phyloP scores from a whole-genome alignment of 2,113 vertebrate genomes.

The Pionites leucogaster region DNA sequence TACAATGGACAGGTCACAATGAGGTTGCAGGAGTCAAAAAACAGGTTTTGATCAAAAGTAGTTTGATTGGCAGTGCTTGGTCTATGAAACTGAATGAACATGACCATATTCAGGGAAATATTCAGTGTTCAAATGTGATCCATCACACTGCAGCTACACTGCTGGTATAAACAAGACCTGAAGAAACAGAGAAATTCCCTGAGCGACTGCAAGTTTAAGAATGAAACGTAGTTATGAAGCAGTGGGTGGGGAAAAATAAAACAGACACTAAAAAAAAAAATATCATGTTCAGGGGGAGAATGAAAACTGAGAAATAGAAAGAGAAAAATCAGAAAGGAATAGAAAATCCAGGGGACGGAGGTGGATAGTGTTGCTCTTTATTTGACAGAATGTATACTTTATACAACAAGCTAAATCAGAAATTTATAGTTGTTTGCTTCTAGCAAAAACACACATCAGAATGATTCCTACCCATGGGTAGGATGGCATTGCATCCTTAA shows the following conservation, averaged over 20 bases:
- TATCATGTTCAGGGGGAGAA: not conserved
- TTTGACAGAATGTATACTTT: conserved; percentile 64
- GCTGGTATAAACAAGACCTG: conserved; percentile 29
- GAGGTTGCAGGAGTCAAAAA: not conserved
- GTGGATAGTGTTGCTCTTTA: conserved; percentile 58
- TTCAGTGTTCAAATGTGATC: not conserved
- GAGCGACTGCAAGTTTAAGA: conserved; percentile 44
- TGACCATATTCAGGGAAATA: not conserved
- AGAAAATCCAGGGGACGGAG: conserved; percentile 46
- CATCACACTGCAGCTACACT: not conserved
- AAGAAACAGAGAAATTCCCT: not conserved
- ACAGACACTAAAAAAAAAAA: conserved; percentile 41
- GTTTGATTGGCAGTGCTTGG: not conserved
- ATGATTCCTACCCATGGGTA: conserved; percentile 4
- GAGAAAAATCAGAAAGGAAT: conserved; percentile 32
- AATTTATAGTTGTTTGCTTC: conserved; percentile 55
- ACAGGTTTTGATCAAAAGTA: not conserved
- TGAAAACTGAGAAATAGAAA: conserved; percentile 58
- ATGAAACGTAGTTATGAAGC: conserved; percentile 56
- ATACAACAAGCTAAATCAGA: conserved; percentile 52
- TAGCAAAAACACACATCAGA: conserved; percentile 54
- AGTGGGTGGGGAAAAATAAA: conserved; percentile 64
- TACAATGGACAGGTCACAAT: not conserved
- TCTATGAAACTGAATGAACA: not conserved
- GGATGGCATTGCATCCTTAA: not conserved